Percentiles rank a stretch among this genome's conserved stretches.
These are phyloP conservation scores for Uria lomvia DNA, from an alignment of 2,113 vertebrate species.

Conservation along the genomic window DNA sequence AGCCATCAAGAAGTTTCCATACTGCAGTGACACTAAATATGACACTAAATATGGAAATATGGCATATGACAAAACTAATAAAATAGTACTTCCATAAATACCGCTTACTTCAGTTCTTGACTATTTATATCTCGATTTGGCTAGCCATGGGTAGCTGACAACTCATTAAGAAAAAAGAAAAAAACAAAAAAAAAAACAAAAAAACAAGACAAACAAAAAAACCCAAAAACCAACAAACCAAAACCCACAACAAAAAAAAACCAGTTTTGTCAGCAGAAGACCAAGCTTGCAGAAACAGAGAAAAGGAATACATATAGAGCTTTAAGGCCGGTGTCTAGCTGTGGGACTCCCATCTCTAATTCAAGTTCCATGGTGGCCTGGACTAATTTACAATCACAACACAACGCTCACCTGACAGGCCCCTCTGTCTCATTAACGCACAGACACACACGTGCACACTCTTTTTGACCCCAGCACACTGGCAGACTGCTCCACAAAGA, in stretches of 20 bases:
- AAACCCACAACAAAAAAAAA: background rate
- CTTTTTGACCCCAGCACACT: background rate
- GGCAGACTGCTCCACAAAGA: background rate
- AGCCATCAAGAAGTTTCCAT: background rate
- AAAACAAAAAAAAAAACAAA: no score
- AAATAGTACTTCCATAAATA: background rate
- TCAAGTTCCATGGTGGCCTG: background rate
- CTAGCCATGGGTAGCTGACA: background rate
- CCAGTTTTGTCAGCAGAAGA: background rate
- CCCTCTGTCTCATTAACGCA: background rate
- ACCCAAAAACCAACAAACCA: background rate
- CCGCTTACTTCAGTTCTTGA: background rate
- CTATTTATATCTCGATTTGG: background rate
- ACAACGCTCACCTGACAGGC: background rate
- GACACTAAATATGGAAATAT: background rate
- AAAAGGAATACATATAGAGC: background rate
- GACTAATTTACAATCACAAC: background rate
- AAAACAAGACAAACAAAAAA: no score
- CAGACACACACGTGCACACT: rapidly evolving
- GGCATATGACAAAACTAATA: background rate
- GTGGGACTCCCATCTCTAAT: background rate
- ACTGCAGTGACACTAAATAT: background rate
- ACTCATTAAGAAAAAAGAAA: background rate
- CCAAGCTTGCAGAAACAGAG: background rate
- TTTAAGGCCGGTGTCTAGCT: background rate